Base-by-base conservation (phyloP, 2,797 vertebrate species). In the Carcharodon carcharias region DNA sequence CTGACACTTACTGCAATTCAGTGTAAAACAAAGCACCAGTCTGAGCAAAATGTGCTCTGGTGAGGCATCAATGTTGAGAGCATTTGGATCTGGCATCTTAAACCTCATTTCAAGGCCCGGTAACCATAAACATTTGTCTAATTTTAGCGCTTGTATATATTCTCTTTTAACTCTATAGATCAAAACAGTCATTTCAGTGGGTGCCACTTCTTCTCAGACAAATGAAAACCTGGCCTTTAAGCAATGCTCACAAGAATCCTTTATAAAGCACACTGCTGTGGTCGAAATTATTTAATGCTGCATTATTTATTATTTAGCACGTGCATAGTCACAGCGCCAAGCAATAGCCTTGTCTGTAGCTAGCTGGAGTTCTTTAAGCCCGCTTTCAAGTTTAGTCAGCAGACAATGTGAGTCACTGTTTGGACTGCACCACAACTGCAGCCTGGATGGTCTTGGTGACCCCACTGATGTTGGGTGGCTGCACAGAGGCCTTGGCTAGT, bases 1-100 rank as follows among this genome's bases (percentile, higher is more conserved):
- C 69, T 77, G 94, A 95, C 45, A 95, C 28, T 73, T 73, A 71
- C n/a, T 73, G 69, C 50, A 50, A 95, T 56, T 95, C 71, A 77
- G 71, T n/a, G 45, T 95, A 71, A 73, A 54, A 77, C 87, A 95
- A 95, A 54, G 56, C 31, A 9, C 8, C 69, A 73, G 67, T 71
- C 31, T 56, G 69, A 95, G 50, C 50, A 77, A 95, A 95, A 77
- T 18, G 16, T 95, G 69, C 69, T 73, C 67, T 16, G 45, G 50
- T 35, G 50, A 95, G 26, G 54, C 69, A 58, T 71, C 67, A 73
- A n/a, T 23, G 54, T 23, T 35, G 4, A 73, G 31, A 95, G 50
- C 67, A 73, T 95, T 95, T 73, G 6, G 31, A 31, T 31, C 69
- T 73, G 50, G 14, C 18, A 77, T 95, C 50, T n/a, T 95, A 31